Percentiles rank a stretch among this genome's conserved stretches.
These are phyloP conservation scores for Trissolcus japonicus DNA, from an alignment of 2,888 invertebrate species.

Conservation along the genomic window DNA sequence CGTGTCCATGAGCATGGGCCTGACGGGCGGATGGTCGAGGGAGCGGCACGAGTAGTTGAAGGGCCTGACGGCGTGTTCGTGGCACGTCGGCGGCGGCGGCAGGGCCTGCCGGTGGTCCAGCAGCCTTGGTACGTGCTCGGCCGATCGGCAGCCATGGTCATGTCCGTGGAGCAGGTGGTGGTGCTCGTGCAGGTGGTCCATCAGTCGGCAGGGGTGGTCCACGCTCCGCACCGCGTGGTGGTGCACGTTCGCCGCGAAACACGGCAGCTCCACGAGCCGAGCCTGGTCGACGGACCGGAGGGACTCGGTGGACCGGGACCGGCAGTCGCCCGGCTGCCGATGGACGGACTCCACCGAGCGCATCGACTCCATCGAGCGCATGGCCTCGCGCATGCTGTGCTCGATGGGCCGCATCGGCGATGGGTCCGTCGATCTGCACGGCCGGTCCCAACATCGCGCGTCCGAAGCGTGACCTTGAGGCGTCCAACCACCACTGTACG, in stretches of 20 bases:
- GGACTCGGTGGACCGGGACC: conserved; percentile 68
- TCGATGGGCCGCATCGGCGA: conserved; percentile 74
- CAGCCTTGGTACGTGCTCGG: conserved; percentile 70
- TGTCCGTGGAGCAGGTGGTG: conserved; percentile 66
- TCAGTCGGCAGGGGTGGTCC: conserved; percentile 71
- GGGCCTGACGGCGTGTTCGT: conserved; percentile 66
- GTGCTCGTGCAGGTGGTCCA: conserved; percentile 73
- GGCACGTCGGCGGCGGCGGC: conserved; percentile 59
- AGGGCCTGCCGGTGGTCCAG: conserved; percentile 71
- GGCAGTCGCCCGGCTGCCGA: conserved; percentile 64
- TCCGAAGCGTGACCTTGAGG: conserved; percentile 66
- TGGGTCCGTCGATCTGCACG: conserved; percentile 73
- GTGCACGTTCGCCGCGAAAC: conserved; percentile 60
- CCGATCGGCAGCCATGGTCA: conserved; percentile 72
- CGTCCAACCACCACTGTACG: conserved; percentile 77
- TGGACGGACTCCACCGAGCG: conserved; percentile 72
- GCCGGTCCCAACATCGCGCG: conserved; percentile 72
- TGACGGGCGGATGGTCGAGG: conserved; percentile 74
- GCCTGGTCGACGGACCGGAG: conserved; percentile 61
- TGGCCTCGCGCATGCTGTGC: conserved; percentile 70
- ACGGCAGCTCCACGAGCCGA: conserved; percentile 63
- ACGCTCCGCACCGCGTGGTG: conserved; percentile 66
- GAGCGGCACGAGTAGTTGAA: conserved; percentile 70
- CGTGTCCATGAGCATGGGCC: conserved; percentile 77
- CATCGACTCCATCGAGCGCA: conserved; percentile 75